Evolutionary conservation across 2,888 invertebrate genomes (phyloP).

Genomic region (Pammene fasciana): DNA sequence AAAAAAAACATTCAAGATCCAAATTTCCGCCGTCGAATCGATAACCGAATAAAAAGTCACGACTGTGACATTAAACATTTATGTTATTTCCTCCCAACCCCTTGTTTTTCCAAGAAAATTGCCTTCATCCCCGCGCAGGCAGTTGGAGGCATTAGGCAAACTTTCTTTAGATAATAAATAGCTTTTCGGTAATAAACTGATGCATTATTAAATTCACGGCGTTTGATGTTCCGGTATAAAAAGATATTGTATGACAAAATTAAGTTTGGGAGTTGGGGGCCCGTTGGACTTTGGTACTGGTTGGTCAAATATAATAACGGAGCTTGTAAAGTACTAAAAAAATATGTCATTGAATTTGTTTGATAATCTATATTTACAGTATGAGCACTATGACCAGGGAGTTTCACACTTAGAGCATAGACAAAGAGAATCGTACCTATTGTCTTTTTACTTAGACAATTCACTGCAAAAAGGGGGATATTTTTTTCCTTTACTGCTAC

Average conservation of each 20-base stretch:
- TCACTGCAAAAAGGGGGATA: no score
- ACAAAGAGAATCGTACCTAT: no score
- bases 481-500: no score
- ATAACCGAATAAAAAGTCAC: conserved; percentile 46
- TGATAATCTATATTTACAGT: neutral
- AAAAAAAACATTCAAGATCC: conserved; percentile 14
- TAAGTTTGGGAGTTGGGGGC: conserved; percentile 42
- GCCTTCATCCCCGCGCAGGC: conserved; percentile 56
- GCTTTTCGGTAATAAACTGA: conserved; percentile 64
- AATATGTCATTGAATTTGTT: no score
- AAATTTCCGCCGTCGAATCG: conserved; percentile 41
- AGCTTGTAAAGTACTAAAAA: neutral
- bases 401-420: no score
- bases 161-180: conserved; percentile 59
- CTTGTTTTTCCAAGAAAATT: conserved; percentile 77
- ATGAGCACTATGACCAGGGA: no score
- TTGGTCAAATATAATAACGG: no score
- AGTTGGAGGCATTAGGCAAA: conserved; percentile 63
- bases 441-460: no score
- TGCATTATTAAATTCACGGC: conserved; percentile 73
- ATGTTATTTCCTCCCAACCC: conserved; percentile 63
- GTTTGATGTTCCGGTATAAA: conserved; percentile 66
- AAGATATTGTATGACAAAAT: conserved; percentile 47
- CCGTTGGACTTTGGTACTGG: neutral
- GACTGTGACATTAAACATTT: conserved; percentile 57